A percentile compares a stretch with the other conserved stretches of the same genome.
Evolutionary conservation across 2,888 invertebrate species (phyloP).

Genomic region (Drosophila heteroneura): DNA sequence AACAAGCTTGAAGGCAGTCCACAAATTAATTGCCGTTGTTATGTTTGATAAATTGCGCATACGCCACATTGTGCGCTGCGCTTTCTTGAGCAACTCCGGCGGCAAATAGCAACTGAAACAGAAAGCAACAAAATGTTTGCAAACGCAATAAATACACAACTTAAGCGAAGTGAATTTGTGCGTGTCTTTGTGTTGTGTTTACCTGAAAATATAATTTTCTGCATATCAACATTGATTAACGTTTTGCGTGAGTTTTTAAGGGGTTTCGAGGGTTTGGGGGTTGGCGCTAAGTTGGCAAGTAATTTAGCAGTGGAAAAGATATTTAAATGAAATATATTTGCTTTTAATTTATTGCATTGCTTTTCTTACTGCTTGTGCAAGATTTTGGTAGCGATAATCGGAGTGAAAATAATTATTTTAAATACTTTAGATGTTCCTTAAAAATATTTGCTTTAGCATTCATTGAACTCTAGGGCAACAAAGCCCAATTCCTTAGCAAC

Average conservation of each 20-base stretch:
- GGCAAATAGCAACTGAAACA: conserved; percentile 6
- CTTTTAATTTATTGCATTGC: conserved; percentile 56
- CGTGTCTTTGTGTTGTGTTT: conserved; percentile 24
- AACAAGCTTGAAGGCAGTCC: conserved; percentile 60
- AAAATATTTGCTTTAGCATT: conserved; percentile 9
- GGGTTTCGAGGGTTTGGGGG: neutral
- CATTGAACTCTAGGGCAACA: conserved; percentile 23
- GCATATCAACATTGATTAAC: conserved; percentile 71
- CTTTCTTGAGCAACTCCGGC: conserved; percentile 26
- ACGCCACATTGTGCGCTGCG: conserved; percentile 50
- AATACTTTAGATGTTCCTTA: neutral
- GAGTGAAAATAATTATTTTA: conserved; percentile 3
- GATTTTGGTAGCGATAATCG: neutral
- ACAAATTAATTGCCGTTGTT: conserved; percentile 80
- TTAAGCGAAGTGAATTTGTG: conserved; percentile 48
- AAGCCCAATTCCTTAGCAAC: conserved; percentile 19
- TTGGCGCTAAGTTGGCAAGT: conserved; percentile 28
- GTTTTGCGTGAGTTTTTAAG: conserved; percentile 8
- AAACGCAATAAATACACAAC: conserved; percentile 65
- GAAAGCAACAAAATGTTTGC: conserved; percentile 26
- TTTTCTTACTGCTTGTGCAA: neutral
- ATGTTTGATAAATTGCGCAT: conserved; percentile 77
- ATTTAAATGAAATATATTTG: conserved; percentile 68
- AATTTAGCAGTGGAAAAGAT: conserved; percentile 58
- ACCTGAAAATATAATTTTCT: conserved; percentile 41